Evolutionary conservation across 2,113 vertebrate species (phyloP), one percentile per base, ranked within the genome.

Genomic region (Panthera tigris): DNA sequence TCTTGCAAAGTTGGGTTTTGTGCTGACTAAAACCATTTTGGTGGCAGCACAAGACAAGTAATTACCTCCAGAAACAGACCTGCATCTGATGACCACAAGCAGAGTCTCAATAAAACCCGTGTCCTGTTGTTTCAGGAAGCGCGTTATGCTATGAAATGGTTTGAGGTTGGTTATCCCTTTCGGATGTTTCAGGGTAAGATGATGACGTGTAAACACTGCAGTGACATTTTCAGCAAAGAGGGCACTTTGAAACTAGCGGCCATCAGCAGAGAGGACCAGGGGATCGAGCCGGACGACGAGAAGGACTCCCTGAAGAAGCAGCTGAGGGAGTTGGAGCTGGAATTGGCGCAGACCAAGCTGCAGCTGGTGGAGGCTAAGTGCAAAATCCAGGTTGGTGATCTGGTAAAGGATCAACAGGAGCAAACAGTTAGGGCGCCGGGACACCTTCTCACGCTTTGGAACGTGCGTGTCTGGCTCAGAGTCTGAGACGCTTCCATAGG

Each of bases 361-460:
- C 99, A 99, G 98, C 99, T 99, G 94, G 99, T 99, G 98, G 99
- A 99, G 98, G 99, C 99, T 98, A 99, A 99, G 98, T 99, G 99
- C 95, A 99, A 99, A 98, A 99, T 99, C 94, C 99, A 99, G 99
- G 99, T 99, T 95, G 0, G 95, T 95, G n/a, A 94, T 69, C 45
- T 14, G 48, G 33, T 45, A 7, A n/a, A n/a, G 66, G 29, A 41
- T 1, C 16, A 73, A 2, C 19, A 41, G 19, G n/a, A 50, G 50
- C 39, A 1, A 78, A 16, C 8, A 39, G 48, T 23, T 7, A 5
- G 4, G n/a, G 85, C 6, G 2, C 48, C 16, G 9, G 21, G 50
- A 29, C 48, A 25, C 48, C 4, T 39, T 41, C 66, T 25, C 2
- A 8, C 14, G 18, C 41, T 50, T 74, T 4, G 31, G 68, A 65